Base-by-base conservation (phyloP, 2,888 invertebrate species). In the Lepas anatifera region DNA sequence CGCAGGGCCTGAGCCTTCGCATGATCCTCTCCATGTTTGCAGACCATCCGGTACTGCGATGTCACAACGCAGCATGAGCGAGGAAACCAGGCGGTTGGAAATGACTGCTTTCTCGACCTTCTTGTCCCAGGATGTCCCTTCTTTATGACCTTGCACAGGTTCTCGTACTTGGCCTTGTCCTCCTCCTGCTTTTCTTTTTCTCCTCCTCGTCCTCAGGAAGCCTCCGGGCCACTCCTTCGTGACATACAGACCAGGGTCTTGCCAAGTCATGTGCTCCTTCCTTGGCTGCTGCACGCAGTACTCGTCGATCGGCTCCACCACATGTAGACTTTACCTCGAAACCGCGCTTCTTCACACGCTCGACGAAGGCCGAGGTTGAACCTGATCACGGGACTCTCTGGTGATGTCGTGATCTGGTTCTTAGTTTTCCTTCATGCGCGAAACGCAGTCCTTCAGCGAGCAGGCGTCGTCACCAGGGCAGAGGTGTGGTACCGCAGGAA, bases 1-100 rank as follows among this genome's bases (percentile, higher is more conserved):
- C 97, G 85, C 22, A 99, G 86, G 52, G 98, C 98, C 81, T 99
- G 98, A 0, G 98, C 98, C 82, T 99, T 99, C 98, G n/a, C n/a
- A 99, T 99, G 82, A 99, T 99, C 72, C 99, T 88, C 80, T 99
- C 99, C 98, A 99, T 99, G 83, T 99, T 99, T 0, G 98, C 98
- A 0, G 97, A 94, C 99, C 98, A 99, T 67, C 98, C 99, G n/a
- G 78, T 95, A 99, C 80, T 98, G 97, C 0, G 95, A 93, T 0
- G 98, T 99, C 69, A 99, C 98, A 77, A 99, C 98, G 81, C 98
- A 99, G 84, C 98, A 99, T 0, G 99, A n/a, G 98, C 0, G 97
- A 98, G 76, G 94, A 91, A 0, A 98, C 97, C 74, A 99, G 83
- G 77, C 98, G 87, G 84, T 97, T 98, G 0, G 95, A 95, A 0